Evolutionary conservation across 2,113 vertebrate species (phyloP).

Genomic region (Elaphurus davidianus): DNA sequence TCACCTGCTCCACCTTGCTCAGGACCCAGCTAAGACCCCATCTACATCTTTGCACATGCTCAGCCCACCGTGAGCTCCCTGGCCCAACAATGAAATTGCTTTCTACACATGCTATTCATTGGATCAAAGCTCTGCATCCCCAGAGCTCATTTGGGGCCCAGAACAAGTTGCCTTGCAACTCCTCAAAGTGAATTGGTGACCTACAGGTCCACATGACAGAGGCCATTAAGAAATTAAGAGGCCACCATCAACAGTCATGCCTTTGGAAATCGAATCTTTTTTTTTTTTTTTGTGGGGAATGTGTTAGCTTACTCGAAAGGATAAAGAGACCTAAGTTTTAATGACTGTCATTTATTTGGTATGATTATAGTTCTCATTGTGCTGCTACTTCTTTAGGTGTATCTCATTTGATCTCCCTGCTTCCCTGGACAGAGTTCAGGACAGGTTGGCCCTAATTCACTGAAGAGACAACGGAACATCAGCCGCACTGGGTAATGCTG

Average conservation of each 20-base stretch:
- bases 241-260: not conserved
- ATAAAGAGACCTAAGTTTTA: not conserved
- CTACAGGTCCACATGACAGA: rapidly evolving
- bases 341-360: not conserved
- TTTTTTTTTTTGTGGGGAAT: not conserved
- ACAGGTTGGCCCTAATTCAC: not conserved
- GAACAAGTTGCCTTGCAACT: not conserved
- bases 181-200: not conserved
- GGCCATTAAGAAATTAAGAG: not conserved
- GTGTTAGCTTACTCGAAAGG: not conserved
- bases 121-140: not conserved
- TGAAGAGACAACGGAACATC: not conserved
- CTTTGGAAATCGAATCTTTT: not conserved
- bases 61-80: not conserved
- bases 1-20: not conserved
- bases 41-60: not conserved
- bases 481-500: not conserved
- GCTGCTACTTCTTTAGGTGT: not conserved
- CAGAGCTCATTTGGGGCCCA: not conserved
- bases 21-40: not conserved
- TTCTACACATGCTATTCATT: not conserved
- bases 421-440: not conserved
- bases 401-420: not conserved
- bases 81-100: no score
- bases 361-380: not conserved